These are phyloP conservation scores for Azorinus chamasolen DNA, from an alignment of 2,888 invertebrate genomes.

Conservation along the genomic window DNA sequence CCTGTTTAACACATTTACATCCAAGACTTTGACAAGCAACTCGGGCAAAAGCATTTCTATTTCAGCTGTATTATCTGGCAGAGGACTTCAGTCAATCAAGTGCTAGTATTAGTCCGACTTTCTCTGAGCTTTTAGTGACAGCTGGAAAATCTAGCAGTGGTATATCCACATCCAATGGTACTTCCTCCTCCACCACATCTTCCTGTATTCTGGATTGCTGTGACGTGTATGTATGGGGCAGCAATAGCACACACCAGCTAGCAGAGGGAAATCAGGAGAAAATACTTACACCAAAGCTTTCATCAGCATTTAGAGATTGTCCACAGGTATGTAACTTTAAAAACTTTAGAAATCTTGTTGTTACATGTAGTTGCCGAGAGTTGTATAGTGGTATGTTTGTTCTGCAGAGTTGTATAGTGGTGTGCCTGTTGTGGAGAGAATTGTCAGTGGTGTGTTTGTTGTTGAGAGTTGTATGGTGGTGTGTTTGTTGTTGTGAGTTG, in stretches of 20 bases:
- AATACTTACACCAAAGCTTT: conserved; percentile 88
- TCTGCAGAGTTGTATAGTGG: too few relatives aligned
- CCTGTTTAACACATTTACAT: too few relatives aligned
- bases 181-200: conserved; percentile 25
- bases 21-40: too few relatives aligned
- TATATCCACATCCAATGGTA: conserved; percentile 12
- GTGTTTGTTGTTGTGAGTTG: too few relatives aligned
- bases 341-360: too few relatives aligned
- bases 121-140: background rate
- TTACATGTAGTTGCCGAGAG: too few relatives aligned
- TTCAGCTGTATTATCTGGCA: conserved; percentile 82
- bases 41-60: too few relatives aligned
- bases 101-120: conserved; percentile 37
- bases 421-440: too few relatives aligned
- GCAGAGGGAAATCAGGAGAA: conserved; percentile 89
- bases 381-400: too few relatives aligned
- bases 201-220: conserved; percentile 66
- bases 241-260: conserved; percentile 90
- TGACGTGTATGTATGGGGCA: conserved; percentile 90
- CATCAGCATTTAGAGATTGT: conserved; percentile 88
- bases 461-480: too few relatives aligned
- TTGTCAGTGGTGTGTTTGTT: too few relatives aligned
- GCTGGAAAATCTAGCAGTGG: background rate
- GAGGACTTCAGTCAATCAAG: conserved; percentile 79
- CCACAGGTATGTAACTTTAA: conserved; percentile 88